These are phyloP conservation scores for Temnothorax nylanderi DNA, from an alignment of 1,140 invertebrate species.

Conservation along the genomic window DNA sequence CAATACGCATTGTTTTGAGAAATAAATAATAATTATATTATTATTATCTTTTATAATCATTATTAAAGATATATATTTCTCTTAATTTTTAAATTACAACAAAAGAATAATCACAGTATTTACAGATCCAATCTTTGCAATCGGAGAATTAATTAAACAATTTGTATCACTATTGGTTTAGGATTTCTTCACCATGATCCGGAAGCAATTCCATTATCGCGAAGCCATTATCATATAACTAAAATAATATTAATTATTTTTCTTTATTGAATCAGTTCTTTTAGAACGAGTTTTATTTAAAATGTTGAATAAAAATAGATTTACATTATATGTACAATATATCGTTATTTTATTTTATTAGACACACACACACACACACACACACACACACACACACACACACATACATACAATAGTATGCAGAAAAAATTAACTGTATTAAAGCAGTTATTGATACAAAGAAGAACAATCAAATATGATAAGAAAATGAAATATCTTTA, in stretches of 20 bases:
- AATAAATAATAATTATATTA: not conserved
- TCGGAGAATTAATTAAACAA: no score
- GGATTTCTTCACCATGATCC: not conserved
- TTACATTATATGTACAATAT: not conserved
- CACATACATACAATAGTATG: not conserved
- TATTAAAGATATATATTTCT: not conserved
- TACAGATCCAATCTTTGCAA: no score
- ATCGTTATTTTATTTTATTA: not conserved
- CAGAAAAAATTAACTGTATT: not conserved
- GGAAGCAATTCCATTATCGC: not conserved
- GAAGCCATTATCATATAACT: not conserved
- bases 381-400: not conserved
- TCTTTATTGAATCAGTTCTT: not conserved
- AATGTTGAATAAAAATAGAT: not conserved
- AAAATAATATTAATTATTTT: not conserved
- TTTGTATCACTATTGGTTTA: no score
- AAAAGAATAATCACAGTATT: no score
- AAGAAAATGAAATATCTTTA: not conserved
- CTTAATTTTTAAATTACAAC: no score
- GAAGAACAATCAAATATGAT: not conserved
- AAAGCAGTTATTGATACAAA: not conserved
- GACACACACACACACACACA: not conserved
- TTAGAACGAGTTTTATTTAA: not conserved
- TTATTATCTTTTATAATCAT: not conserved
- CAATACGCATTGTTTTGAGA: not conserved